Evolutionary conservation across 2,888 invertebrate genomes (phyloP).

Genomic region (Aelia acuminata): DNA sequence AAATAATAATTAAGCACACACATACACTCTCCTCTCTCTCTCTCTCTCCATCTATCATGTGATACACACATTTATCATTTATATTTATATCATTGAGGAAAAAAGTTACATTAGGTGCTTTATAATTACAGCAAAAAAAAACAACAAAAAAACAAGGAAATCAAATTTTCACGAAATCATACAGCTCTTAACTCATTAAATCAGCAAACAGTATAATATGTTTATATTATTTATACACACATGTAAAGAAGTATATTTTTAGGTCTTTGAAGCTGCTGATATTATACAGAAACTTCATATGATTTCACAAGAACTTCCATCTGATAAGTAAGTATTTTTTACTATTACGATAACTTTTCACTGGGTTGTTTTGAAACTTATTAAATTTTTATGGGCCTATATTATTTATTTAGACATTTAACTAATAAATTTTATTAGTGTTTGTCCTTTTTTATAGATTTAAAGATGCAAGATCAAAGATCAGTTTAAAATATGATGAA

Average conservation of each 20-base stretch:
- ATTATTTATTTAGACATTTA: background rate
- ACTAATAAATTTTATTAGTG: constrained; percentile 58
- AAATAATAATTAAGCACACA: too few relatives aligned
- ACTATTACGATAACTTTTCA: background rate
- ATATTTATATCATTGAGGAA: too few relatives aligned
- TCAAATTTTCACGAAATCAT: too few relatives aligned
- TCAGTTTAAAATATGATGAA: constrained; percentile 90
- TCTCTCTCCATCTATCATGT: too few relatives aligned
- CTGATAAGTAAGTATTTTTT: constrained; percentile 76
- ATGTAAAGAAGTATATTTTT: constrained; percentile 65
- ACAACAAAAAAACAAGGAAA: too few relatives aligned
- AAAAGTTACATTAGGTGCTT: too few relatives aligned
- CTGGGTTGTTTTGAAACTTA: background rate
- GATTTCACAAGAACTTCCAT: constrained; percentile 94
- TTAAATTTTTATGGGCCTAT: background rate
- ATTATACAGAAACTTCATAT: constrained; percentile 96
- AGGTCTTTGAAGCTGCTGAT: constrained; percentile 96
- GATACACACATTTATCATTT: too few relatives aligned
- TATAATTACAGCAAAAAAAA: too few relatives aligned
- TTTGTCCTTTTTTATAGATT: constrained; percentile 71
- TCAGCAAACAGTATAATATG: too few relatives aligned
- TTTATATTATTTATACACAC: too few relatives aligned
- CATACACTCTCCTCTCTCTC: too few relatives aligned
- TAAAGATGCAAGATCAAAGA: constrained; percentile 87
- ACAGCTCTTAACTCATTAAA: too few relatives aligned